Percentiles rank a stretch among this genome's conserved stretches.
Conservation (phyloP, 23 tunicate species). For the Halocynthia aurantium region DNA sequence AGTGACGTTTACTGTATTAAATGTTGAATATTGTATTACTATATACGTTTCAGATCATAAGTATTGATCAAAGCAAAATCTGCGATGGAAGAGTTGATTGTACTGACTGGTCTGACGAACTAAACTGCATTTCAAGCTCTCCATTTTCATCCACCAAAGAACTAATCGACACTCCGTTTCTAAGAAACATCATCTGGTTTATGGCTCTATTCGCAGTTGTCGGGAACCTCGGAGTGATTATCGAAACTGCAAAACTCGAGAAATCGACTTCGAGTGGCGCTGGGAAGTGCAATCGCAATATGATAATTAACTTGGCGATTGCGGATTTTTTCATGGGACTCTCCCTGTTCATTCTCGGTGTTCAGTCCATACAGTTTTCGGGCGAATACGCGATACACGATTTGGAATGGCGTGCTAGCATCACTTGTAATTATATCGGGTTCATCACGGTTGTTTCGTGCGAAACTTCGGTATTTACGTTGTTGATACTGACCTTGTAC, state of each 20-base stretch:
- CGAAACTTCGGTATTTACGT: slow-evolving; percentile 29
- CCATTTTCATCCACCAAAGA: slow-evolving; percentile 40
- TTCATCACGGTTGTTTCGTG: slow-evolving; percentile 33
- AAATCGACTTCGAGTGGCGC: not conserved
- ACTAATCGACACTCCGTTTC: slow-evolving; percentile 22
- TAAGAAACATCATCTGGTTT: slow-evolving; percentile 35
- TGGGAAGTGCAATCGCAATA: slow-evolving; percentile 2
- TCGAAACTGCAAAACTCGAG: not conserved
- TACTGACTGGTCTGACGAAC: slow-evolving; percentile 2
- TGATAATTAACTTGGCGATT: slow-evolving; percentile 33
- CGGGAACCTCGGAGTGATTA: slow-evolving; percentile 42
- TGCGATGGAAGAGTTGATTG: slow-evolving; percentile 1
- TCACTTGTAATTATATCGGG: slow-evolving; percentile 27
- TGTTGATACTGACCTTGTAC: slow-evolving; percentile 18
- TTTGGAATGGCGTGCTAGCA: slow-evolving; percentile 34
- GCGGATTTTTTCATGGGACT: slow-evolving; percentile 62
- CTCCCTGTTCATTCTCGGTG: slow-evolving; percentile 21
- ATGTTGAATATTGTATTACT: not conserved
- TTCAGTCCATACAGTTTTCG: slow-evolving; percentile 25
- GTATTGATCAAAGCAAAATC: not conserved
- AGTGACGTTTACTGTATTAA: not conserved
- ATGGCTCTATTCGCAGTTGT: slow-evolving; percentile 31
- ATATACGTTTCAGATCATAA: not conserved
- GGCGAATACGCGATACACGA: slow-evolving; percentile 36
- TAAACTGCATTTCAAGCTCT: not conserved